Evolutionary conservation across 1,140 invertebrate species (phyloP).

Genomic region (Calosoma granatense): DNA sequence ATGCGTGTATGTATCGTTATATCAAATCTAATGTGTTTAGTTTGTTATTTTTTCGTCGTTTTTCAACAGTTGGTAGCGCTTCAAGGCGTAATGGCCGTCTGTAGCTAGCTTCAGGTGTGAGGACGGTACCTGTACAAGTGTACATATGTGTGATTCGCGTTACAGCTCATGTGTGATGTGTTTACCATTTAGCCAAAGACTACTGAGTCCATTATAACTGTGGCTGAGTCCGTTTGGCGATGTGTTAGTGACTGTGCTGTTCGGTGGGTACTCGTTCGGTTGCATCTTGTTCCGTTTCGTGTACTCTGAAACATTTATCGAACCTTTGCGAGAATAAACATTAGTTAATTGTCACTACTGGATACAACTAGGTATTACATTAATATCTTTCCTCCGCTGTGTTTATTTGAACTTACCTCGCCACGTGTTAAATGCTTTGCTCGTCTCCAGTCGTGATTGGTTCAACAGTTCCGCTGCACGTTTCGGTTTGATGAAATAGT

Average conservation of each 20-base stretch:
- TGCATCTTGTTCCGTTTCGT: slow-evolving; percentile 22
- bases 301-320: slow-evolving; percentile 27
- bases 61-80: slow-evolving; percentile 29
- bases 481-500: slow-evolving; percentile 56
- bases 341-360: not conserved
- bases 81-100: slow-evolving; percentile 27
- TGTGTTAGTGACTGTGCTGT: slow-evolving; percentile 5
- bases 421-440: slow-evolving; percentile 41
- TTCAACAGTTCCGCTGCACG: slow-evolving; percentile 47
- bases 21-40: slow-evolving; percentile 1
- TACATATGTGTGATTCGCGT: too few relatives aligned
- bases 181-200: slow-evolving; percentile 21
- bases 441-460: slow-evolving; percentile 36
- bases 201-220: slow-evolving; percentile 14
- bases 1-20: too few relatives aligned
- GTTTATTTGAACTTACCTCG: slow-evolving; percentile 31
- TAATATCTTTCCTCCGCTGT: not conserved
- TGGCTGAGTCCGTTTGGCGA: slow-evolving; percentile 11
- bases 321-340: slow-evolving; percentile 15
- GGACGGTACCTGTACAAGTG: slow-evolving; percentile 15
- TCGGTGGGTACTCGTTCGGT: slow-evolving; percentile 17
- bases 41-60: slow-evolving; percentile 13
- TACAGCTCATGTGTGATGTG: too few relatives aligned
- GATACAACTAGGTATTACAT: too few relatives aligned
- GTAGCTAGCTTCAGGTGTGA: slow-evolving; percentile 14